Evolutionary conservation across 2,113 vertebrate genomes (phyloP).

Genomic region (Copsychus sechellarum): DNA sequence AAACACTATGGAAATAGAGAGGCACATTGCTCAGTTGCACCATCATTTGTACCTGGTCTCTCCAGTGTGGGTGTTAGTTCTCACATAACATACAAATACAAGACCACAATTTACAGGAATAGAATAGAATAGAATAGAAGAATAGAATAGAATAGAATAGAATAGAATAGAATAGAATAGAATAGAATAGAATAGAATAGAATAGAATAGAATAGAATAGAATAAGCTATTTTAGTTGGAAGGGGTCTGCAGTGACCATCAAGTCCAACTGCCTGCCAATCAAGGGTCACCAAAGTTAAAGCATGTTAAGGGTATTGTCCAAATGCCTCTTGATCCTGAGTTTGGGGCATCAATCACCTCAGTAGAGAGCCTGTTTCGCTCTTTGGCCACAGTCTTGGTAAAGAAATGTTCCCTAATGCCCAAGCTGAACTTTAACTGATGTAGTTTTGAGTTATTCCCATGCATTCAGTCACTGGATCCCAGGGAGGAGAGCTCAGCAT

Average conservation of each 20-base stretch:
- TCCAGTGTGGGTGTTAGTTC: not conserved
- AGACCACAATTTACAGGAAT: not conserved
- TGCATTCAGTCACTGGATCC: fast-evolving
- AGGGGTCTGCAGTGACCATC: fast-evolving
- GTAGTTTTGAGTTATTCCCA: not conserved
- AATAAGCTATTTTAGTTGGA: not conserved
- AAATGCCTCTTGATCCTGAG: not conserved
- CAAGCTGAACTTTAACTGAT: not conserved
- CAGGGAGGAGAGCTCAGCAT: not conserved
- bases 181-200: too few relatives aligned
- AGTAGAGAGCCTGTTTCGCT: not conserved
- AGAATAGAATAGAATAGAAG: not conserved
- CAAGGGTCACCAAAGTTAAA: not conserved
- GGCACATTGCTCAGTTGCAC: not conserved
- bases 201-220: too few relatives aligned
- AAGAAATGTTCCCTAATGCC: not conserved
- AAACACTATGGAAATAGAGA: not conserved
- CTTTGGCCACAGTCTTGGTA: not conserved
- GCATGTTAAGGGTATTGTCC: not conserved
- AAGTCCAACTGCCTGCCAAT: not conserved
- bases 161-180: too few relatives aligned
- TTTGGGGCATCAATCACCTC: fast-evolving
- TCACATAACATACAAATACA: not conserved
- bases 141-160: not conserved
- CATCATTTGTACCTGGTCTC: not conserved